Percentiles rank a stretch among this genome's conserved stretches.
These are phyloP conservation scores for Nesoenas mayeri DNA, from an alignment of 2,113 vertebrate species.

Conservation along the genomic window DNA sequence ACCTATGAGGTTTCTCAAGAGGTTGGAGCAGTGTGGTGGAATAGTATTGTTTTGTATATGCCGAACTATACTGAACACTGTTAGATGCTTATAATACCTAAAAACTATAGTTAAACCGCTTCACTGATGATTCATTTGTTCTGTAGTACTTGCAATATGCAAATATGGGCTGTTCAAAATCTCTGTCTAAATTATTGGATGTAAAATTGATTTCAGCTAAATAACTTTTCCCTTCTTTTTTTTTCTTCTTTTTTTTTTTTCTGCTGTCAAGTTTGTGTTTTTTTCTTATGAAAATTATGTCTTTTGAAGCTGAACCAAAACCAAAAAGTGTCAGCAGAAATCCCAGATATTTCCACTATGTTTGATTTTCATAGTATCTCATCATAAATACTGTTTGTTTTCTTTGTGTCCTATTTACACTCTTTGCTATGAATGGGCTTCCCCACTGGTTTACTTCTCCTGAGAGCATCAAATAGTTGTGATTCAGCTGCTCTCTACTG, in stretches of 20 bases:
- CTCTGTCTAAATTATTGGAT: neutral
- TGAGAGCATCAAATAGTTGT: neutral
- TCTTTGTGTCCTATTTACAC: neutral
- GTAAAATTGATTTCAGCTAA: neutral
- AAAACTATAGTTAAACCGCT: slow-evolving; percentile 53
- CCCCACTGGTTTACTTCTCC: neutral
- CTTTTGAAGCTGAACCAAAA: neutral
- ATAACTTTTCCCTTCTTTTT: neutral
- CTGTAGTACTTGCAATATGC: slow-evolving; percentile 25
- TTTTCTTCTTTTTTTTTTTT: neutral
- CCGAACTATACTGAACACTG: slow-evolving; percentile 9
- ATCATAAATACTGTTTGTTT: neutral
- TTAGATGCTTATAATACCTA: slow-evolving; percentile 27
- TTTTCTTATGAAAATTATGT: neutral
- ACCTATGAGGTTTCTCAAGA: neutral
- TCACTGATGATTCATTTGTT: slow-evolving; percentile 51
- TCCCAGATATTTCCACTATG: neutral
- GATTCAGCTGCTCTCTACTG: neutral
- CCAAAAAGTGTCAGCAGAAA: neutral
- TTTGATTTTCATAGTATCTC: neutral
- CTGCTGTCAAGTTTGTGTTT: neutral
- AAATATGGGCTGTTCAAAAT: neutral
- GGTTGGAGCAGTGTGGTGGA: neutral
- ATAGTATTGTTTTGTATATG: neutral
- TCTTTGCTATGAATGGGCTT: neutral